These are phyloP conservation scores for Philaethria dido DNA, from an alignment of 2,888 invertebrate genomes.

Conservation along the genomic window DNA sequence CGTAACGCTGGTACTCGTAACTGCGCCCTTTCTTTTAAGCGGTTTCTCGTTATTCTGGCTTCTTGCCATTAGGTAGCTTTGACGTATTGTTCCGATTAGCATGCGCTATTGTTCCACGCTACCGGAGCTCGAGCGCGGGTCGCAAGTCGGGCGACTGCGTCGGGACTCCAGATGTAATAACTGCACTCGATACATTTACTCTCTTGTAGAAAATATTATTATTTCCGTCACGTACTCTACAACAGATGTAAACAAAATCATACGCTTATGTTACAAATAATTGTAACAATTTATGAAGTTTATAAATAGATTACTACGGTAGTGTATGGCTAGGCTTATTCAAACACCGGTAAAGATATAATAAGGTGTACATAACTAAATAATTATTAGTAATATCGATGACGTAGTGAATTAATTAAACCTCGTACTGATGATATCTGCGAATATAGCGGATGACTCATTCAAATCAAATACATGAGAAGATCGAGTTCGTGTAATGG, in stretches of 20 bases:
- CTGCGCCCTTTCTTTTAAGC: conserved; percentile 4
- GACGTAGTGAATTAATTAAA: background rate
- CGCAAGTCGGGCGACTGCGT: background rate
- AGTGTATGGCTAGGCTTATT: no score
- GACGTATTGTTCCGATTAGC: conserved; percentile 17
- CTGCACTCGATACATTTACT: background rate
- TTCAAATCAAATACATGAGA: background rate
- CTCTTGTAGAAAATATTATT: conserved; percentile 2
- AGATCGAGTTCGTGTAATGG: conserved; percentile 17
- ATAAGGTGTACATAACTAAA: no score
- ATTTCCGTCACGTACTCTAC: conserved; percentile 9
- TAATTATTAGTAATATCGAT: background rate
- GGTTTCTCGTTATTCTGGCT: conserved; percentile 8
- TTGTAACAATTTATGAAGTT: background rate
- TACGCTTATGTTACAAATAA: background rate
- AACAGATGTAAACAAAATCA: background rate
- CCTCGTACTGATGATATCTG: background rate
- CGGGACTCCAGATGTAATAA: background rate
- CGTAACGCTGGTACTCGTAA: no score
- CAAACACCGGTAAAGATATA: background rate
- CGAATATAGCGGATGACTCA: background rate
- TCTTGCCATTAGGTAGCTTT: conserved; percentile 7
- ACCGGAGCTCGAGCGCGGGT: background rate
- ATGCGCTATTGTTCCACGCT: conserved; percentile 16
- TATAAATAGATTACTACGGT: background rate